phyloP scores from a whole-genome alignment of 2,888 invertebrate genomes.

The Cactoblastis cactorum region DNA sequence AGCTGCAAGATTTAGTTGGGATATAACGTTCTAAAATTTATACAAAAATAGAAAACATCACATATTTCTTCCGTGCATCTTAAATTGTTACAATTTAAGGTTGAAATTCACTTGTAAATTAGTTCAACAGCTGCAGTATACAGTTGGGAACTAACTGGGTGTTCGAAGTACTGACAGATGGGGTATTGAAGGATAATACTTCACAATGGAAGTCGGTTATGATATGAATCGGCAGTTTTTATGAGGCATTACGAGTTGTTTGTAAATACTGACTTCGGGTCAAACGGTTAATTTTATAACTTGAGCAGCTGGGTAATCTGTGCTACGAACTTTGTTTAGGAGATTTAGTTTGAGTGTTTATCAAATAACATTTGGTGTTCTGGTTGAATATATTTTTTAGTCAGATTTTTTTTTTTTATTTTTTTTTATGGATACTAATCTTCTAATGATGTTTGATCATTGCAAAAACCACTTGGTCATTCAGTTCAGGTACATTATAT shows the following conservation, averaged over 20 bases:
- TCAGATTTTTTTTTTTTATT: no score
- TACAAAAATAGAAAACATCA: no score
- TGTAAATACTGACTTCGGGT: constrained; percentile 18
- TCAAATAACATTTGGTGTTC: not conserved
- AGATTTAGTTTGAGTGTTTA: constrained; percentile 1
- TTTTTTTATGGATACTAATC: no score
- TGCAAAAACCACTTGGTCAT: no score
- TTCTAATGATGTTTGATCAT: no score
- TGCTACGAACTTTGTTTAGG: not conserved
- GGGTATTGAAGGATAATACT: constrained; percentile 56
- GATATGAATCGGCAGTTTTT: constrained; percentile 48
- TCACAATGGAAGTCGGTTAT: constrained; percentile 44
- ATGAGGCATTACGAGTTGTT: constrained; percentile 31
- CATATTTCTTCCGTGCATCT: no score
- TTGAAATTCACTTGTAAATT: constrained; percentile 24
- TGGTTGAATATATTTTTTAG: no score
- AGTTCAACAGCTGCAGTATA: not conserved
- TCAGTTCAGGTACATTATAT: no score
- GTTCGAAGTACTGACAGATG: constrained; percentile 58
- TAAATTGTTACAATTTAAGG: no score
- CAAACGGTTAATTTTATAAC: not conserved
- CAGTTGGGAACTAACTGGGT: constrained; percentile 25
- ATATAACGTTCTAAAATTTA: no score
- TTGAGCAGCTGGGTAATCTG: constrained; percentile 5
- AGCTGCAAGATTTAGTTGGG: constrained; percentile 18